Conservation (phyloP, 1,140 invertebrate genomes). For the Babylonia areolata region DNA sequence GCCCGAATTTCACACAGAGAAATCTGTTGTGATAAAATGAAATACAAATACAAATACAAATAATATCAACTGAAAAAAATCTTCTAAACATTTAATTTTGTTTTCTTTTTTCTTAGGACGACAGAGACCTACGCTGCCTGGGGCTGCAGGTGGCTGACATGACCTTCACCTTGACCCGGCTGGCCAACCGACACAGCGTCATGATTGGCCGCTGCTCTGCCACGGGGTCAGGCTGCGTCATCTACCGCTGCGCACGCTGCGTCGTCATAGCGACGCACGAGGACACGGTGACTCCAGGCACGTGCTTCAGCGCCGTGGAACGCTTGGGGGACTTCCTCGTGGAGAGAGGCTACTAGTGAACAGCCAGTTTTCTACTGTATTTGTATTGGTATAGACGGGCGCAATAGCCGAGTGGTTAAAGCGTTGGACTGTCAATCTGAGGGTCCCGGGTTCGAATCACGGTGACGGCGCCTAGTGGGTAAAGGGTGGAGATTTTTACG, state of each 20-base stretch:
- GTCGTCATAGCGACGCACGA: slow-evolving; percentile 29
- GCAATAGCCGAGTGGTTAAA: background rate
- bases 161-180: slow-evolving; percentile 1
- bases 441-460: background rate
- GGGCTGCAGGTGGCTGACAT: slow-evolving; percentile 12
- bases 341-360: background rate
- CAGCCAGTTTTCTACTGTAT: background rate
- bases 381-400: no score
- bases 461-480: no score
- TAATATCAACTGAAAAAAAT: no score
- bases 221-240: slow-evolving; percentile 29
- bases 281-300: background rate
- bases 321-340: slow-evolving; percentile 26
- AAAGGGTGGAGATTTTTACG: no score
- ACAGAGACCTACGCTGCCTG: background rate
- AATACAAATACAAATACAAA: no score
- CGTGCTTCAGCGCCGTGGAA: slow-evolving; percentile 22
- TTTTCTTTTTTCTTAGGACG: background rate
- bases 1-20: no score
- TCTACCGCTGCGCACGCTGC: slow-evolving; percentile 24
- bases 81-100: background rate
- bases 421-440: background rate
- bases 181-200: background rate
- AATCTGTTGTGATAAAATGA: no score
- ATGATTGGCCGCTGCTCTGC: slow-evolving; percentile 26